A percentile compares a stretch with the other conserved stretches of the same genome.
These are phyloP conservation scores for Pycnomerus fuliginosus DNA, from an alignment of 2,888 invertebrate genomes.

Conservation along the genomic window DNA sequence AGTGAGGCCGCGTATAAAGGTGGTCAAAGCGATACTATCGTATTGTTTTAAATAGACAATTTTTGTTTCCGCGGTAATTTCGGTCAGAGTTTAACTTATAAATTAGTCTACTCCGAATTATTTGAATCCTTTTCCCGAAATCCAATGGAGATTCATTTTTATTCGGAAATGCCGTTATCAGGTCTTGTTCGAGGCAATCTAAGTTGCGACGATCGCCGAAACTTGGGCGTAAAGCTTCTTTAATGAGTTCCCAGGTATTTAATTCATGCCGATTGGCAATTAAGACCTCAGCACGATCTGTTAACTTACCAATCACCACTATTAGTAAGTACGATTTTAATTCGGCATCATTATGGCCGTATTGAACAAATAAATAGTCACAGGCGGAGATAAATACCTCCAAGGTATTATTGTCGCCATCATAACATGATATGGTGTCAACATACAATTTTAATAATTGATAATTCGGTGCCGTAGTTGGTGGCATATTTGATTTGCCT, in stretches of 20 bases:
- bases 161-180: constrained; percentile 9
- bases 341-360: neutral
- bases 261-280: constrained; percentile 17
- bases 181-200: constrained; percentile 21
- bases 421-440: constrained; percentile 18
- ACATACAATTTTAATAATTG: constrained; percentile 20
- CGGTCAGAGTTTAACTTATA: too few relatives aligned
- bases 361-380: constrained; percentile 13
- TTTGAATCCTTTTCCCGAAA: constrained; percentile 22
- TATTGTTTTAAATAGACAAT: constrained; percentile 13
- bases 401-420: constrained; percentile 14
- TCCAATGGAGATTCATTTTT: constrained; percentile 14
- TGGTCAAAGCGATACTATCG: constrained; percentile 13
- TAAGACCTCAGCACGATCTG: constrained; percentile 13
- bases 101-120: constrained; percentile 8
- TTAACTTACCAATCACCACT: constrained; percentile 18
- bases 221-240: constrained; percentile 14
- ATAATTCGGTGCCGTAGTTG: neutral
- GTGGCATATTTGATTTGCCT: too few relatives aligned
- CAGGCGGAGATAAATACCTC: constrained; percentile 16
- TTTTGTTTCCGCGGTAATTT: constrained; percentile 8
- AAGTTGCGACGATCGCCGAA: constrained; percentile 24
- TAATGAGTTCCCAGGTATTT: constrained; percentile 13
- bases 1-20: constrained; percentile 17
- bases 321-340: constrained; percentile 11